Percentiles rank a stretch among this genome's conserved stretches.
These are phyloP conservation scores for Anodontia alba DNA, from an alignment of 2,888 invertebrate genomes.

Conservation along the genomic window DNA sequence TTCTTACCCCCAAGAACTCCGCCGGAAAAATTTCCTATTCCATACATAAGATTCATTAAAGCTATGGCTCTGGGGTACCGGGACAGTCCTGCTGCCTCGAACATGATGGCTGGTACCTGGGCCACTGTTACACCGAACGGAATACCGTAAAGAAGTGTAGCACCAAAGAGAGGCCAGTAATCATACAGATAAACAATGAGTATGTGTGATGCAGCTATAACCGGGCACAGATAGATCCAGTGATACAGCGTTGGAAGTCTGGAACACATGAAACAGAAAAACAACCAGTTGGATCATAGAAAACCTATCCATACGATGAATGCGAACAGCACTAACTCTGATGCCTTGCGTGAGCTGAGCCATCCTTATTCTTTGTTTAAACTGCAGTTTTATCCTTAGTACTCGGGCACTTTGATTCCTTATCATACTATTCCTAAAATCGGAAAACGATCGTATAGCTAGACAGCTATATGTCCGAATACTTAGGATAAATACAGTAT, in stretches of 20 bases:
- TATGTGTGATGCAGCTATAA: constrained; percentile 44
- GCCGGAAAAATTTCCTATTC: constrained; percentile 44
- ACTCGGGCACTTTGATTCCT: no score
- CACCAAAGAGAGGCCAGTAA: constrained; percentile 45
- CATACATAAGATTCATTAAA: constrained; percentile 48
- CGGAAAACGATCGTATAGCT: no score
- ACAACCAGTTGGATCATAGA: no score
- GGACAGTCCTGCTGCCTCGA: constrained; percentile 46
- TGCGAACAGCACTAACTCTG: no score
- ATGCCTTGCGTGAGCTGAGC: no score
- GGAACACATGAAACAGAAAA: constrained; percentile 11
- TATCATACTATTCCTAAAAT: no score
- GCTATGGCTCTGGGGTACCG: constrained; percentile 50
- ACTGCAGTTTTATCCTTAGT: no score
- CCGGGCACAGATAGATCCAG: constrained; percentile 48
- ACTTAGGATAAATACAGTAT: no score
- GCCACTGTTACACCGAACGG: constrained; percentile 51
- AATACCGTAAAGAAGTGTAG: constrained; percentile 42
- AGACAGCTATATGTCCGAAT: no score
- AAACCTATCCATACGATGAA: no score
- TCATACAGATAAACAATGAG: constrained; percentile 42
- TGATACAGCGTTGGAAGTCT: constrained; percentile 56
- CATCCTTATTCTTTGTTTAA: no score
- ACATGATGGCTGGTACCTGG: constrained; percentile 54
- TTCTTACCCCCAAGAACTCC: constrained; percentile 47